Base-by-base conservation (phyloP, 2,888 invertebrate genomes). In the Trichogramma dendrolimi region DNA sequence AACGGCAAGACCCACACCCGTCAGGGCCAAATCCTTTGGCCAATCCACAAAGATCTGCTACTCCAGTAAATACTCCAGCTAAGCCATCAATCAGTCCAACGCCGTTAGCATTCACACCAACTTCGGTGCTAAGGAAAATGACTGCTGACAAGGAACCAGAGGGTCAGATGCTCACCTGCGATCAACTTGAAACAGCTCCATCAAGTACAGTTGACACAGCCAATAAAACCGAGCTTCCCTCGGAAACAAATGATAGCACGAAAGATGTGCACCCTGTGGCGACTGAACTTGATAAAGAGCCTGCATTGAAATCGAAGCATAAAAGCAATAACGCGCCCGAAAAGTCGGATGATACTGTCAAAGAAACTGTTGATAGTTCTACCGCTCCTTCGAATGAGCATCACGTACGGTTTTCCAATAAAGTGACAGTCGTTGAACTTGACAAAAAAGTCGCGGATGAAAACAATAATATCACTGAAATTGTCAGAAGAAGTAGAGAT, bases 81-180 rank as follows among this genome's bases (percentile, higher is more conserved):
- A 83, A 83, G 71, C 82, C 82, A 68, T 79, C 83, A 8, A 75
- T 82, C 59, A 86, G 87, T 14, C 87, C 87, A 8, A 86, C 87
- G 41, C 91, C 91, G 10, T 84, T 92, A 70, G 90, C 93, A 38
- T 95, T 96, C 81, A 96, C 94, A 0, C 96, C 96, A 63, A 96
- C 95, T 42, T 93, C 95, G 65, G 96, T 96, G 65, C 83, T 96
- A 74, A 86, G 94, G 66, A 95, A 95, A 82, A 94, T 95, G 94
- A 94, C 94, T 5, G 93, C 93, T 2, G 93, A 93, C 71, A 92
- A 92, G 76, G 91, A 92, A 69, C 84, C 84, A 38, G 87, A 87
- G 75, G 83, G 79, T 79, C 79, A 76, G 79, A 75, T 75, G 70
- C 67, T 70, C 62, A 71, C 68, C 56, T 69, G 70, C 68, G 68